phyloP scores from a whole-genome alignment of 2,888 invertebrate species.

The Ischnura elegans region DNA sequence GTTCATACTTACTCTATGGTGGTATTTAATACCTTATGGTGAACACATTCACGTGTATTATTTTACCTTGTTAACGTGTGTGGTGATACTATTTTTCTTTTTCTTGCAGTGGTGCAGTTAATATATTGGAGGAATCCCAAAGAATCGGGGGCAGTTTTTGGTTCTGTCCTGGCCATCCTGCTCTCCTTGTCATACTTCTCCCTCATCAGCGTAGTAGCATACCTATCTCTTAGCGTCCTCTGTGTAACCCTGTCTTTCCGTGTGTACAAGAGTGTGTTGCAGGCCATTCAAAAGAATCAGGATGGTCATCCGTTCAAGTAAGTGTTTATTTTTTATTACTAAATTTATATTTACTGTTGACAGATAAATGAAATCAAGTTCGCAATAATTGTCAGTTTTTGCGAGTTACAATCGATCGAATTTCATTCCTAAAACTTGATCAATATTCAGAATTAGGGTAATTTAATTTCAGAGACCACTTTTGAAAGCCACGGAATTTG shows the following conservation, averaged over 20 bases:
- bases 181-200: conserved; percentile 97
- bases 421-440: no score
- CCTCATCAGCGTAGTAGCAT: conserved; percentile 96
- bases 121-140: conserved; percentile 99
- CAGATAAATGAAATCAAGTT: no score
- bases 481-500: no score
- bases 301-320: conserved; percentile 99
- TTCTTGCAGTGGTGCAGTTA: conserved; percentile 92
- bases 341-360: no score
- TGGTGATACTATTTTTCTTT: conserved; percentile 72
- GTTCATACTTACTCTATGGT: no score
- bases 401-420: no score
- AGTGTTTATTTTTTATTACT: conserved; percentile 77
- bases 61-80: not conserved
- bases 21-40: not conserved
- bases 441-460: no score
- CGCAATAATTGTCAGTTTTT: no score
- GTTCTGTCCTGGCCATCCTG: conserved; percentile 91
- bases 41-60: not conserved
- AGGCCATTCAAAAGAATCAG: conserved; percentile 96
- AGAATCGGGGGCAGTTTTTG: conserved; percentile 96
- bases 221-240: conserved; percentile 92
- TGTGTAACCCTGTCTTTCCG: conserved; percentile 95
- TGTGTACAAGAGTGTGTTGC: conserved; percentile 96
- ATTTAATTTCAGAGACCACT: no score